phyloP scores from a whole-genome alignment of 2,113 vertebrate species.

The Ctenodactylus gundi region DNA sequence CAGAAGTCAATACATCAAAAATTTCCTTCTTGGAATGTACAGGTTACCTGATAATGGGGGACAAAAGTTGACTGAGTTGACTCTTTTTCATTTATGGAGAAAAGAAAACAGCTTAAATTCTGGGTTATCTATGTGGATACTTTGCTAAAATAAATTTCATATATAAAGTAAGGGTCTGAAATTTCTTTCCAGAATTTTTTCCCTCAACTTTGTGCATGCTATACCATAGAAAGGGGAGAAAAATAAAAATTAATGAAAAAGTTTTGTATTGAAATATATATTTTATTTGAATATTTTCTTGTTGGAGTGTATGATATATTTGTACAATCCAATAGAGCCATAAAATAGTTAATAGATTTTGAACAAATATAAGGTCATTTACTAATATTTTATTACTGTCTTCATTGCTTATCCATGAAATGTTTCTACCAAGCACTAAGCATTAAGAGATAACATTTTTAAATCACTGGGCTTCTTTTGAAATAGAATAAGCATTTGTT shows the following conservation, averaged over 20 bases:
- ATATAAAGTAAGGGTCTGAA: background rate
- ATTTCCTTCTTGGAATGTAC: constrained; percentile 3
- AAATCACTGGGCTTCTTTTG: background rate
- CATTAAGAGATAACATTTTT: constrained; percentile 40
- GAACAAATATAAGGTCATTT: constrained; percentile 30
- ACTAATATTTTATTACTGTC: constrained; percentile 46
- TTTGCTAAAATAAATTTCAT: background rate
- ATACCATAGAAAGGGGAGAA: background rate
- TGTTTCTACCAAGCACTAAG: background rate
- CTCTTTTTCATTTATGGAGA: background rate
- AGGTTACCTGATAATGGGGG: background rate
- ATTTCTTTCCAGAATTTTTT: background rate
- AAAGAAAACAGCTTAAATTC: background rate
- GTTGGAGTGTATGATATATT: constrained; percentile 37
- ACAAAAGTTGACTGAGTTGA: background rate
- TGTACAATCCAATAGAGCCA: background rate
- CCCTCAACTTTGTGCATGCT: background rate
- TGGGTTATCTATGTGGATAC: background rate
- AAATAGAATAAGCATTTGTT: background rate
- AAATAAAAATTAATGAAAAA: background rate
- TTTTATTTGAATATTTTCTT: constrained; percentile 42
- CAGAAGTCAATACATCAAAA: background rate
- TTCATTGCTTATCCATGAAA: constrained; percentile 27
- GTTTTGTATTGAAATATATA: background rate
- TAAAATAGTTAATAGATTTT: constrained; percentile 40